A percentile compares a stretch with the other conserved stretches of the same genome.
Conservation (phyloP, 2,797 vertebrate genomes). For the Gambusia yucatana region DNA sequence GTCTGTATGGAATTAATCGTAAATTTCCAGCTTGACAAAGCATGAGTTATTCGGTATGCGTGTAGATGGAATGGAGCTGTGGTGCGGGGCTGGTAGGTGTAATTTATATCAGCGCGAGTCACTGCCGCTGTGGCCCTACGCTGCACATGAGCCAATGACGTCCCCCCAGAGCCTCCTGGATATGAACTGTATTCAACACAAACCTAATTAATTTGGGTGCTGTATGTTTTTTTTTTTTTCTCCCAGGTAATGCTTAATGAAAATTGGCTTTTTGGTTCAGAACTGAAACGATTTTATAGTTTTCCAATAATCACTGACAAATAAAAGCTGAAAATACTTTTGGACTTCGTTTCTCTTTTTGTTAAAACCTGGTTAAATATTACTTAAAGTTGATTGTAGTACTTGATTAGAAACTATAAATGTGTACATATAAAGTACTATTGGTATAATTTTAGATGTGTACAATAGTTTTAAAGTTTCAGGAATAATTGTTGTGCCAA, state of each 20-base stretch:
- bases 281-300: constrained; percentile 38
- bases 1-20: constrained; percentile 79
- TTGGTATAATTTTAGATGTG: background rate
- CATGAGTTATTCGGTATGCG: constrained; percentile 64
- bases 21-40: constrained; percentile 81
- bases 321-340: constrained; percentile 43
- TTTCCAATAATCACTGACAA: constrained; percentile 49
- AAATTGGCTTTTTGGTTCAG: constrained; percentile 8
- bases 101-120: constrained; percentile 77
- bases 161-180: background rate
- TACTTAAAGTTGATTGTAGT: constrained; percentile 21
- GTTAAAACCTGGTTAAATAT: constrained; percentile 39
- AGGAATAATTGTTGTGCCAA: background rate
- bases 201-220: constrained; percentile 25
- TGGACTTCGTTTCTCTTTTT: constrained; percentile 48
- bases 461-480: background rate
- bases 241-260: constrained; percentile 5
- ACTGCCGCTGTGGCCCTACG: constrained; percentile 53
- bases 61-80: constrained; percentile 50
- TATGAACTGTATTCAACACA: background rate
- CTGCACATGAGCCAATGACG: background rate
- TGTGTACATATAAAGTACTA: background rate
- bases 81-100: constrained; percentile 62
- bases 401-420: constrained; percentile 32
- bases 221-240: constrained; percentile 29